A percentile compares a stretch with the other conserved stretches of the same genome.
These are phyloP conservation scores for Pseudomyrmex cubaensis DNA, from an alignment of 1,140 invertebrate genomes.

Conservation along the genomic window DNA sequence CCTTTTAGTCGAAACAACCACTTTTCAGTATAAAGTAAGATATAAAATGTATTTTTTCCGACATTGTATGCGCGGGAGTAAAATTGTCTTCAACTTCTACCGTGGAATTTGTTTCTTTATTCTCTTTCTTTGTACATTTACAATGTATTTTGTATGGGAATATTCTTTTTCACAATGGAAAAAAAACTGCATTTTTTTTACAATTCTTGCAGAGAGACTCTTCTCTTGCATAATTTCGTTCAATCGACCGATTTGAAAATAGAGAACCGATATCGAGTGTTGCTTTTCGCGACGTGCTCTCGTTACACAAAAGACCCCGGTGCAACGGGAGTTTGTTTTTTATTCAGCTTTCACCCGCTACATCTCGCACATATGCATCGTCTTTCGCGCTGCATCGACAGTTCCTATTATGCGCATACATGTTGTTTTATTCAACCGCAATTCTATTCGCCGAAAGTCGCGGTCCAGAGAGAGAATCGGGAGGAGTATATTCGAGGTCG, in stretches of 20 bases:
- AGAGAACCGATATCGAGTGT: not conserved
- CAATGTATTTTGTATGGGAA: too few species aligned
- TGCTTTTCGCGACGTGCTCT: not conserved
- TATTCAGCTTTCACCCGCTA: constrained; percentile 3
- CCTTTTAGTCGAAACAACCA: not conserved
- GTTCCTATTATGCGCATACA: not conserved
- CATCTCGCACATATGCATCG: not conserved
- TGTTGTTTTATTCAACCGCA: constrained; percentile 2
- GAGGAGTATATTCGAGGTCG: constrained; percentile 63
- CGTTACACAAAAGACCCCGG: not conserved
- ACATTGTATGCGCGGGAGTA: not conserved
- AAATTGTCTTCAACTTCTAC: not conserved
- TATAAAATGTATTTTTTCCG: not conserved
- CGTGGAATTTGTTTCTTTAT: too few species aligned
- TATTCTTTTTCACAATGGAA: not conserved
- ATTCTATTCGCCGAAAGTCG: constrained; percentile 30
- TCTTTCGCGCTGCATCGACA: not conserved
- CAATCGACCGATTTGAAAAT: constrained; percentile 43
- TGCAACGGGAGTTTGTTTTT: not conserved
- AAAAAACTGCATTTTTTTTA: not conserved
- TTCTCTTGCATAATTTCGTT: constrained; percentile 7
- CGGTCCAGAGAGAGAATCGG: constrained; percentile 64
- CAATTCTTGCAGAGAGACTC: too few species aligned
- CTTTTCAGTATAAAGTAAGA: not conserved
- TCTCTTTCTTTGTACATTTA: too few species aligned